Conservation (phyloP, 2,888 invertebrate species). For the Notodonta ziczac region DNA sequence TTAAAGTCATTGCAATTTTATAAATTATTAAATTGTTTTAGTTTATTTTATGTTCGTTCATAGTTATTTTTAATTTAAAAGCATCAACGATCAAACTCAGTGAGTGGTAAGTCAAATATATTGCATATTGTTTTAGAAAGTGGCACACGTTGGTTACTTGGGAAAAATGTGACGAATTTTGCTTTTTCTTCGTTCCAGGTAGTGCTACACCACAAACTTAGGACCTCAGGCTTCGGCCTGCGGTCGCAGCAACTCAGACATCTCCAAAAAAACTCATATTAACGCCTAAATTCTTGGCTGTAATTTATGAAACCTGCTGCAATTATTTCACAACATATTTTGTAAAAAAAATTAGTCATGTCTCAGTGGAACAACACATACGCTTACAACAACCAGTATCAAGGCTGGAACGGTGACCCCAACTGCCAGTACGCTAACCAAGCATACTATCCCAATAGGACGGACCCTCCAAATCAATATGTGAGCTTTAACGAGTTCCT, state of each 20-base stretch:
- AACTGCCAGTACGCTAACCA: slow-evolving; percentile 67
- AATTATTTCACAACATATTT: slow-evolving; percentile 55
- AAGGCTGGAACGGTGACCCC: slow-evolving; percentile 67
- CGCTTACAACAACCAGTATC: slow-evolving; percentile 71
- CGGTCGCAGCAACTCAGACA: slow-evolving; percentile 51
- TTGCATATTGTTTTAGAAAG: slow-evolving; percentile 35
- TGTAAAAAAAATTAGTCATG: slow-evolving; percentile 53
- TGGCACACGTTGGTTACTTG: slow-evolving; percentile 60
- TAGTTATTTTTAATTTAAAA: slow-evolving; percentile 49
- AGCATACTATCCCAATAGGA: slow-evolving; percentile 62
- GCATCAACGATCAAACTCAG: slow-evolving; percentile 44
- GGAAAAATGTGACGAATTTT: slow-evolving; percentile 44
- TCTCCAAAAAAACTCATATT: slow-evolving; percentile 35
- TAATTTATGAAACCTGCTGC: slow-evolving; percentile 28
- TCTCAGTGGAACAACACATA: slow-evolving; percentile 80
- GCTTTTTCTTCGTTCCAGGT: slow-evolving; percentile 53
- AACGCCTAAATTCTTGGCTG: slow-evolving; percentile 35
- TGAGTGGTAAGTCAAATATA: slow-evolving; percentile 58
- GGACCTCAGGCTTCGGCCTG: slow-evolving; percentile 80
- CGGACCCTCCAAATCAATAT: slow-evolving; percentile 68
- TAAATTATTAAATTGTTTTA: slow-evolving; percentile 72
- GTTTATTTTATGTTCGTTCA: slow-evolving; percentile 64
- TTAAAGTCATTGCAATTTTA: slow-evolving; percentile 59
- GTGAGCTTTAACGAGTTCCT: slow-evolving; percentile 77
- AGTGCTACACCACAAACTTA: slow-evolving; percentile 38